Evolutionary conservation across 1,140 invertebrate genomes (phyloP).

Genomic region (Sycophaga agraensis): DNA sequence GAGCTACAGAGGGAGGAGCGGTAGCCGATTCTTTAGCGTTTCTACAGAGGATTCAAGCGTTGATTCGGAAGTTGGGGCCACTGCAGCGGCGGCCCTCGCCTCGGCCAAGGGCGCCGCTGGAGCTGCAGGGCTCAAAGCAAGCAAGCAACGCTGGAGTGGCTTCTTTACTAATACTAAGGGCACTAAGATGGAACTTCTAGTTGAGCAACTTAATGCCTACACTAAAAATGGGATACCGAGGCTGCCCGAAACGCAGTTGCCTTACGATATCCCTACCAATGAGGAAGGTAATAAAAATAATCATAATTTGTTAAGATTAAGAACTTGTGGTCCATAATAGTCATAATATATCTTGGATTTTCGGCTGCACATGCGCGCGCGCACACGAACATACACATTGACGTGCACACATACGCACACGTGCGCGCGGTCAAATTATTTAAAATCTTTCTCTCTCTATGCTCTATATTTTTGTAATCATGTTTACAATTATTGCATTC

Average conservation of each 20-base stretch:
- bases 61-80: slow-evolving; percentile 47
- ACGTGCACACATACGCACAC: too few species aligned
- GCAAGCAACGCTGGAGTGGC: slow-evolving; percentile 68
- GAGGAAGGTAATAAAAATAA: slow-evolving; percentile 57
- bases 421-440: too few species aligned
- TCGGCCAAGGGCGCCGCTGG: slow-evolving; percentile 44
- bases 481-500: too few species aligned
- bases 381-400: too few species aligned
- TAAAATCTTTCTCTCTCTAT: too few species aligned
- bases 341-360: too few species aligned
- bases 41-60: slow-evolving; percentile 63
- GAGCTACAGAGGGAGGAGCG: slow-evolving; percentile 59
- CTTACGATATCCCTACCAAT: slow-evolving; percentile 46
- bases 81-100: slow-evolving; percentile 31
- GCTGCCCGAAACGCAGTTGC: slow-evolving; percentile 43
- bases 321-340: too few species aligned
- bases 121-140: slow-evolving; percentile 32
- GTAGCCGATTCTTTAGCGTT: slow-evolving; percentile 65
- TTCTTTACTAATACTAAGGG: slow-evolving; percentile 69
- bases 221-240: slow-evolving; percentile 69
- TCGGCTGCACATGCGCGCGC: too few species aligned
- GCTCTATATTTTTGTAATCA: too few species aligned
- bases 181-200: slow-evolving; percentile 65
- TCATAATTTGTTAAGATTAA: too few species aligned
- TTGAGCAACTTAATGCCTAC: slow-evolving; percentile 69